phyloP scores from a whole-genome alignment of 2,888 invertebrate species.

The Limnephilus marmoratus region DNA sequence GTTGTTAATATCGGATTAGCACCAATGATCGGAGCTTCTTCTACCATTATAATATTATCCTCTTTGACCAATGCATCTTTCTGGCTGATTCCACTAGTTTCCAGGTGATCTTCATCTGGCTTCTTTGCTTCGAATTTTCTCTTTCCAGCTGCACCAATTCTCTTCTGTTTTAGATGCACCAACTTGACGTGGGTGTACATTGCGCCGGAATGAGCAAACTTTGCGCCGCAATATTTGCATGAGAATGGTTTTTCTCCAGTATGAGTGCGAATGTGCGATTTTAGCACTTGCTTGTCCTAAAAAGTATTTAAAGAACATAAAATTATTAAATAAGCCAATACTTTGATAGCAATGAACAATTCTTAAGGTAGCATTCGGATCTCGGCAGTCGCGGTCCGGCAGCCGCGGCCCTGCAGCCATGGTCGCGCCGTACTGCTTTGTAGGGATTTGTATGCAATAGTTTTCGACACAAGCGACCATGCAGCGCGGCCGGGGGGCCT shows the following conservation, averaged over 20 bases:
- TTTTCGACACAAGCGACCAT: too few relatives aligned
- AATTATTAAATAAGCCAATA: not conserved
- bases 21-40: not conserved
- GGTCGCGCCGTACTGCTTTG: too few relatives aligned
- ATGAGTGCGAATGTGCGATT: slow-evolving; percentile 62
- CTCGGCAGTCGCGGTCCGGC: too few relatives aligned
- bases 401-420: too few relatives aligned
- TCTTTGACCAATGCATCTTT: not conserved
- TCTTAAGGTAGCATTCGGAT: too few relatives aligned
- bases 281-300: slow-evolving; percentile 61
- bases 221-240: slow-evolving; percentile 58
- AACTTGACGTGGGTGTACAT: slow-evolving; percentile 62
- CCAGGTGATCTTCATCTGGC: slow-evolving; percentile 67
- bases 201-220: slow-evolving; percentile 63
- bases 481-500: too few relatives aligned
- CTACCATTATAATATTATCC: not conserved
- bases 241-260: slow-evolving; percentile 63
- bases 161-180: slow-evolving; percentile 62
- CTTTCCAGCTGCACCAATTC: slow-evolving; percentile 12
- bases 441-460: too few relatives aligned
- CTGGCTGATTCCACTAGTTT: not conserved
- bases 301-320: slow-evolving; percentile 17
- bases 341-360: not conserved
- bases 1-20: not conserved
- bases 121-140: slow-evolving; percentile 68